Conservation (phyloP, 2,113 vertebrate species). For the Sapayoa aenigma region DNA sequence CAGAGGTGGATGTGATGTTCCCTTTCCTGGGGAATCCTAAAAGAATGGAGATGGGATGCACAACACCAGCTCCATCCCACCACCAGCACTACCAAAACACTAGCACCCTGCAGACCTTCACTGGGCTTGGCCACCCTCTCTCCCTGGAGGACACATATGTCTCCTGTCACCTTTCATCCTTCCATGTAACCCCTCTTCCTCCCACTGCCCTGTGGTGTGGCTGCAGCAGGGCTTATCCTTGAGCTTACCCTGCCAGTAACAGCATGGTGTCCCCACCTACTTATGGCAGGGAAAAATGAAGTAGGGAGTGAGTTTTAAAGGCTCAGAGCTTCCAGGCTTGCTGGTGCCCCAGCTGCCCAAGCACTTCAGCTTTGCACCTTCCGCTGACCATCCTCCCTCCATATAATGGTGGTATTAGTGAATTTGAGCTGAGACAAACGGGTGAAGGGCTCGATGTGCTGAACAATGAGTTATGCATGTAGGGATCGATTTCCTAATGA, state of each 20-base stretch:
- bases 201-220: not conserved
- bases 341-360: accelerated
- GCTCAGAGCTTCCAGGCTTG: accelerated
- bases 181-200: not conserved
- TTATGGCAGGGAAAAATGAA: not conserved
- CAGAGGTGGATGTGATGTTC: not conserved
- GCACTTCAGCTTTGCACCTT: not conserved
- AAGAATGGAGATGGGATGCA: not conserved
- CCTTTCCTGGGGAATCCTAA: not conserved
- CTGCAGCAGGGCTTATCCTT: not conserved
- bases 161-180: not conserved
- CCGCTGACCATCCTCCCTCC: not conserved
- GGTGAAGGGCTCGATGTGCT: not conserved
- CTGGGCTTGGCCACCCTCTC: not conserved
- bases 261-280: not conserved
- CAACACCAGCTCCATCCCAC: not conserved
- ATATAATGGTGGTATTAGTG: not conserved
- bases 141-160: accelerated
- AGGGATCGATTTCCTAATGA: slow-evolving; percentile 36
- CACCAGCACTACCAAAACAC: not conserved
- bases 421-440: not conserved
- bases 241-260: not conserved
- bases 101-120: not conserved
- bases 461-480: slow-evolving; percentile 12
- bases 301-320: not conserved